Evolutionary conservation across 2,888 invertebrate genomes (phyloP), one percentile per base, ranked within the genome.

Genomic region (Molanna angustata): DNA sequence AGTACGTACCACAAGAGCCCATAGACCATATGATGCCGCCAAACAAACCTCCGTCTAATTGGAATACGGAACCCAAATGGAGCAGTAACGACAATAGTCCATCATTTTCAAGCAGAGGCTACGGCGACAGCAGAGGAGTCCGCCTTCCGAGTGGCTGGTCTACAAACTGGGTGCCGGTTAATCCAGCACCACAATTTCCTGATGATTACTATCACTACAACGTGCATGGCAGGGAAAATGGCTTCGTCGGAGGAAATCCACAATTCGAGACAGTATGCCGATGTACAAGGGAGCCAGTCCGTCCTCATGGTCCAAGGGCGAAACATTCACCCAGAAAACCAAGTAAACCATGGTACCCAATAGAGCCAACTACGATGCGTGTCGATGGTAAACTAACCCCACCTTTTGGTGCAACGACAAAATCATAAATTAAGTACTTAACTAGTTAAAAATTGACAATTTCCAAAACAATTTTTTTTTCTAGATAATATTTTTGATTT

Each of bases 161-260:
- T 2, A 40, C 42, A 13, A 50, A 50, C 17, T 55, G 55, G 51
- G 47, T 37, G 20, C 49, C 53, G 9, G 35, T 44, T 22, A 45
- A 51, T 9, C 16, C 40, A n/a, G n/a, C 17, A 17, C 18, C 33
- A 3, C 6, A 13, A 18, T 20, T 19, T 35, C 50, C 56, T 2
- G 31, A 21, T 7, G 58, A 58, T 39, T 35, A 54, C 16, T 54
- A 46, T 19, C 56, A 56, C 40, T 51, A 58, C 44, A 58, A 58
- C 20, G 58, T 41, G 2, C 18, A 47, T 14, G 47, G 51, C 11
- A 54, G 41, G 9, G 51, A 39, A 19, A 31, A 47, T 6, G 58
- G 35, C 13, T 52, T 49, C 19, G 17, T 45, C 2, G 58, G 40
- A 11, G 35, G 14, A 31, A 37, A 46, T 37, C 56, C 56, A 2